Conservation (phyloP, 2,888 invertebrate genomes). For the Pyrocoelia pectoralis region DNA sequence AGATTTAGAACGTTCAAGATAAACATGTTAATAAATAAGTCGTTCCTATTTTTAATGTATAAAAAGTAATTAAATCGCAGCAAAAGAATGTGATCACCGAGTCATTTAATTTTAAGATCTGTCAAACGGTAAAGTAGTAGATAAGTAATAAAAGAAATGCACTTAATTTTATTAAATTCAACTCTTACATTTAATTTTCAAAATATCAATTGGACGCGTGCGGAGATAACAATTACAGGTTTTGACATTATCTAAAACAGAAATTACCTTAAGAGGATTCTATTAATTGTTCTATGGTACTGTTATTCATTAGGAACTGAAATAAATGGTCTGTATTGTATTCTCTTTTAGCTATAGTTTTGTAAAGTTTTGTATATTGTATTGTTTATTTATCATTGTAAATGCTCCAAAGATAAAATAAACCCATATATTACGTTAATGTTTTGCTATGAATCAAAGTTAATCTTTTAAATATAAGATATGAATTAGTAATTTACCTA, state of each 20-base stretch:
- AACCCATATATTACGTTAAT: slow-evolving; percentile 16
- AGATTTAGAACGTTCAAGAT: neutral
- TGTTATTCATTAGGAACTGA: neutral
- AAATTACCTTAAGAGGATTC: neutral
- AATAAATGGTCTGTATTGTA: slow-evolving; percentile 5
- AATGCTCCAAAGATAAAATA: slow-evolving; percentile 31
- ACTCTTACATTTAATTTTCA: neutral
- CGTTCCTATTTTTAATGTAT: slow-evolving; percentile 20
- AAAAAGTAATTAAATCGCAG: slow-evolving; percentile 15
- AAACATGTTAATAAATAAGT: slow-evolving; percentile 11
- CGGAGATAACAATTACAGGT: neutral
- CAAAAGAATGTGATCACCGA: slow-evolving; percentile 25
- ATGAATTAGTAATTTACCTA: too few relatives aligned
- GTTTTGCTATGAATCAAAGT: neutral
- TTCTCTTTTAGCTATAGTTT: neutral
- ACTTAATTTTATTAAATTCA: neutral
- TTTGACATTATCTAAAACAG: neutral
- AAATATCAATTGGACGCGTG: neutral
- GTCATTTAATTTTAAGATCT: slow-evolving; percentile 27
- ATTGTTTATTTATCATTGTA: slow-evolving; percentile 29
- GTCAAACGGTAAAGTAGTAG: neutral
- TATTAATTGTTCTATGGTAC: neutral
- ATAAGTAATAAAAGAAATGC: neutral
- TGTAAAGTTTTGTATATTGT: slow-evolving; percentile 23
- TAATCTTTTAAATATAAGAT: too few relatives aligned